phyloP scores from a whole-genome alignment of 2,797 vertebrate species.

The Gadopsis bispinosus region DNA sequence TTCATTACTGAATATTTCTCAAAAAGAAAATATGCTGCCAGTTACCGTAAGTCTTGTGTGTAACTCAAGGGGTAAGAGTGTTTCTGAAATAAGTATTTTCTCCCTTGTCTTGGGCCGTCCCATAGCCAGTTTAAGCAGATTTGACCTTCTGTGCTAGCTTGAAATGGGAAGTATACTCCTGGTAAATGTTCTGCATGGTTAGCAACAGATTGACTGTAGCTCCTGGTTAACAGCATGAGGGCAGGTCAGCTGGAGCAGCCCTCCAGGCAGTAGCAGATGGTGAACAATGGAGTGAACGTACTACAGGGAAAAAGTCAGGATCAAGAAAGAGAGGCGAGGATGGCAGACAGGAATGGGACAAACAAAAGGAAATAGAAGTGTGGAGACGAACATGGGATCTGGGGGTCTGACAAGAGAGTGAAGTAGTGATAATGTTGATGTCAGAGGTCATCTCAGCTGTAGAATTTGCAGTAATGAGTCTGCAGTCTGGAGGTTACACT shows the following conservation, averaged over 20 bases:
- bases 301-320: constrained; percentile 9
- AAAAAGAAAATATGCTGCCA: neutral
- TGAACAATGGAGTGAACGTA: constrained; percentile 2
- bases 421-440: constrained; percentile 25
- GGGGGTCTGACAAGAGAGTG: constrained; percentile 4
- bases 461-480: constrained; percentile 13
- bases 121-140: neutral
- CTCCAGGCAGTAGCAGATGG: constrained; percentile 55
- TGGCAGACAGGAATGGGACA: constrained; percentile 4
- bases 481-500: constrained; percentile 16
- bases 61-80: too few relatives aligned
- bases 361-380: neutral
- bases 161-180: constrained; percentile 7
- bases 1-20: neutral
- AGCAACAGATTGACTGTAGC: constrained; percentile 48
- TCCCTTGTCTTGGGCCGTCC: neutral
- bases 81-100: constrained; percentile 5
- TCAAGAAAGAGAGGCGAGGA: constrained; percentile 10
- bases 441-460: constrained; percentile 38
- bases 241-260: constrained; percentile 49
- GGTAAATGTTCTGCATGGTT: constrained; percentile 43
- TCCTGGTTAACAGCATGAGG: constrained; percentile 45
- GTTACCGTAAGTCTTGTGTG: neutral
- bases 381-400: neutral
- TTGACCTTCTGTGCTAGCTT: constrained; percentile 24